These are phyloP conservation scores for Rhinogobius similis DNA, from an alignment of 2,113 vertebrate genomes.

Conservation along the genomic window DNA sequence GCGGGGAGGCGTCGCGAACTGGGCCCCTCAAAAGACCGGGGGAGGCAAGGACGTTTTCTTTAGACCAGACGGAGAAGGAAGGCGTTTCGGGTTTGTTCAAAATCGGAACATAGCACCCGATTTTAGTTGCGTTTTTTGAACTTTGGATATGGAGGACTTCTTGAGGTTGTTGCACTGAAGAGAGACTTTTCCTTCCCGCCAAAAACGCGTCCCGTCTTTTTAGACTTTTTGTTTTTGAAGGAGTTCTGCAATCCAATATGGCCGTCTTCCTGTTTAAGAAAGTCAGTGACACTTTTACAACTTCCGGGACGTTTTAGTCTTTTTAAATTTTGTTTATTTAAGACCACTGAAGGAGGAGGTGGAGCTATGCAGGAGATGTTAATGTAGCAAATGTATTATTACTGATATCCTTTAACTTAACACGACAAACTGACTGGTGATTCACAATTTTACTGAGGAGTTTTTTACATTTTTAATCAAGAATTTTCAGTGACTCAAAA, in stretches of 20 bases:
- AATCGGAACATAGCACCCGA: conserved; percentile 71
- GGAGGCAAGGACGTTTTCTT: conserved; percentile 65
- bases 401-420: conserved; percentile 20
- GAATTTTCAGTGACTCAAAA: background rate
- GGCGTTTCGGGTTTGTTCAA: conserved; percentile 47
- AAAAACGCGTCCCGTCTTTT: conserved; percentile 17
- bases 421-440: background rate
- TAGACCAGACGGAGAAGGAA: conserved; percentile 62
- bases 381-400: conserved; percentile 55
- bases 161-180: conserved; percentile 74
- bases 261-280: conserved; percentile 67
- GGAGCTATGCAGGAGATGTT: conserved; percentile 38
- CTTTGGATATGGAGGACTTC: conserved; percentile 29
- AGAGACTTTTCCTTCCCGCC: conserved; percentile 17
- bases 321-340: conserved; percentile 21
- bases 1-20: conserved; percentile 36
- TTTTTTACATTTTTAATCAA: conserved; percentile 33
- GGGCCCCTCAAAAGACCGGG: conserved; percentile 35
- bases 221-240: conserved; percentile 68
- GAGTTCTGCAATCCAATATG: conserved; percentile 58
- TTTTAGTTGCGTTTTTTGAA: conserved; percentile 50
- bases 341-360: conserved; percentile 14
- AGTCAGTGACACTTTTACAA: conserved; percentile 41
- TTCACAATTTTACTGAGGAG: conserved; percentile 21
- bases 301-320: conserved; percentile 44